These are phyloP conservation scores for Mactra quadrangularis DNA, from an alignment of 1,140 invertebrate genomes.

Conservation along the genomic window DNA sequence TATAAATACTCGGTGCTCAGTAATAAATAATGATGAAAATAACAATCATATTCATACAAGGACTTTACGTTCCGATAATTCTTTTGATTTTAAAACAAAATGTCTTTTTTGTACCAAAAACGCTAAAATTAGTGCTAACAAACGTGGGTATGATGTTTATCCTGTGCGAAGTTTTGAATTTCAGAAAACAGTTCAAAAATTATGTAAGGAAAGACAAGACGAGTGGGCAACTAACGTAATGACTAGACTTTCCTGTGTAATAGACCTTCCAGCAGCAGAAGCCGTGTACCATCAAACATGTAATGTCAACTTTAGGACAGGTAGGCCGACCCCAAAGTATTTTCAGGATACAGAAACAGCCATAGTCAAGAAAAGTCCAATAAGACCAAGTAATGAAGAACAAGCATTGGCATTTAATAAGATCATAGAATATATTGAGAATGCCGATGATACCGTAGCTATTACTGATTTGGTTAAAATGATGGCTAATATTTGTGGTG, in stretches of 20 bases:
- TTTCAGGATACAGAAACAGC: background rate
- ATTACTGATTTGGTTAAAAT: background rate
- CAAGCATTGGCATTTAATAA: too few species aligned
- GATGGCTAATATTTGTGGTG: slow-evolving; percentile 10
- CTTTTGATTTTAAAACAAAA: background rate
- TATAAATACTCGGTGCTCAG: background rate
- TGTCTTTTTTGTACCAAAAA: slow-evolving; percentile 36
- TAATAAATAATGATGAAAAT: background rate
- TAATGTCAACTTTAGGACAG: slow-evolving; percentile 58
- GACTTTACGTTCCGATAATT: background rate
- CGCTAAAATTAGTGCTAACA: slow-evolving; percentile 20
- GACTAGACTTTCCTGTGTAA: slow-evolving; percentile 28
- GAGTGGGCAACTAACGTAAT: slow-evolving; percentile 48
- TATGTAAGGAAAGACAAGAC: slow-evolving; percentile 53
- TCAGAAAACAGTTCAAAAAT: slow-evolving; percentile 8
- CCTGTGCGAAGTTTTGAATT: slow-evolving; percentile 60
- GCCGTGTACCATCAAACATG: slow-evolving; percentile 61
- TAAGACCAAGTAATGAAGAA: background rate
- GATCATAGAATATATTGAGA: too few species aligned
- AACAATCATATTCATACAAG: too few species aligned
- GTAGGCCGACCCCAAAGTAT: slow-evolving; percentile 13
- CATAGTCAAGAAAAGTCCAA: background rate
- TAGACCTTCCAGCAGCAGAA: slow-evolving; percentile 60
- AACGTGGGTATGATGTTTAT: slow-evolving; percentile 44
- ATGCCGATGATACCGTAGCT: too few species aligned